Base-by-base conservation (phyloP, 2,797 vertebrate species). In the Nothura maculosa region DNA sequence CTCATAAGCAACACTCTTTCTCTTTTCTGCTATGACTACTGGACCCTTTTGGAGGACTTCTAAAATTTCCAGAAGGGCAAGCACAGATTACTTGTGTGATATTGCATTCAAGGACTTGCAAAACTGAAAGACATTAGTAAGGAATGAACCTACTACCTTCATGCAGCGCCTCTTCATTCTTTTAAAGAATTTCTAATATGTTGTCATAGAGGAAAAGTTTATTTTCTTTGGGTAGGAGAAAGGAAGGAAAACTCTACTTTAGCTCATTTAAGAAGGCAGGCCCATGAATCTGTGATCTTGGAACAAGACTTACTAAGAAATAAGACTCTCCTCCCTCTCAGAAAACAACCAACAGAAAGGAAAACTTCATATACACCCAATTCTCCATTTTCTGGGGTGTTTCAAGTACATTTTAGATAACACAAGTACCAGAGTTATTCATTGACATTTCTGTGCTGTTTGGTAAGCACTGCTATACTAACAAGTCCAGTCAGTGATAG, bases 11-110 rank as follows among this genome's bases (percentile, higher is more conserved):
- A 32, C 21, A 24, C 30, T 66, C 21, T 48, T 25, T 42, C 42
- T 50, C 14, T 61, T 32, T 75, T 76, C 28, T 70, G 34, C 32
- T 4, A 1, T 43, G 20, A 66, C 16, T 32, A 68, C 0, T 0
- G 32, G 6, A 63, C 20, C 16, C 28, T 21, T 10, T 32, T 63
- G 61, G 18, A 57, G 55, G 38, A 36, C 32, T 73, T 81, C 21
- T 30, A 68, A 14, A 8, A 18, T 4, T 25, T 63, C 34, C 32
- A 74, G 20, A 60, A 60, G 21, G 27, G 13, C 30, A 45, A 32
- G 20, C 4, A 5, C 16, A 12, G 22, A 58, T 25, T 17, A 30
- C n/a, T 73, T 57, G 55, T 13, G n/a, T 19, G 32, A 17, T 25
- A 74, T 25, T 48, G 38, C 30, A 43, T 1, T 0, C 20, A 21